These are phyloP conservation scores for Pygoscelis adeliae DNA, from an alignment of 2,113 vertebrate genomes.

Conservation along the genomic window DNA sequence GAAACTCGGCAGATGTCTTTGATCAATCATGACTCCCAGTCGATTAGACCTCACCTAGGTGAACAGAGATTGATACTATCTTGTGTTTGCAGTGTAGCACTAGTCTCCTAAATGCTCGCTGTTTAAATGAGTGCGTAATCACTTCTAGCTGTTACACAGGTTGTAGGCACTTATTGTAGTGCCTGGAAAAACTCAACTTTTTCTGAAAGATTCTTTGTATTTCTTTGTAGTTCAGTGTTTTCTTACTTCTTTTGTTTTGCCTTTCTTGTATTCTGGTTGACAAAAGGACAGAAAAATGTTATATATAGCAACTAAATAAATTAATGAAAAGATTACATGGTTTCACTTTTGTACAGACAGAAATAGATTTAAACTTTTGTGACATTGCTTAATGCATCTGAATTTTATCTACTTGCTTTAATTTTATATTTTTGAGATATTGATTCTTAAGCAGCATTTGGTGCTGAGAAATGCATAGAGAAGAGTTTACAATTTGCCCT, in stretches of 20 bases:
- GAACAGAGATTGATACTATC: slow-evolving; percentile 34
- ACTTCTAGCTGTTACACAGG: background rate
- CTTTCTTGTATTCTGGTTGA: background rate
- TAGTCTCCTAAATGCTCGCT: background rate
- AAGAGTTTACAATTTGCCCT: background rate
- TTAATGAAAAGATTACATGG: background rate
- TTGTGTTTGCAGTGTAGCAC: slow-evolving; percentile 19
- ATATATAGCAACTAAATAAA: background rate
- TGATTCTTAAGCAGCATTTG: background rate
- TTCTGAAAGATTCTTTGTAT: background rate
- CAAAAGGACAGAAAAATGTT: background rate
- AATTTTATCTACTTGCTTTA: background rate
- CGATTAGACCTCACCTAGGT: background rate
- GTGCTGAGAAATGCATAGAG: background rate
- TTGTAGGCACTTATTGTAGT: background rate
- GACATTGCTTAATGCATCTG: background rate
- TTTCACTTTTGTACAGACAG: background rate
- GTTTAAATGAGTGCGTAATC: slow-evolving; percentile 8
- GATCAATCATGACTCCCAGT: slow-evolving; percentile 15
- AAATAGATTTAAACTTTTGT: background rate
- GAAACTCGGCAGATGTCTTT: background rate
- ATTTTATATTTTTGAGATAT: background rate
- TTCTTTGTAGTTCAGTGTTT: background rate
- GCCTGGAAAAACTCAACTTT: background rate
- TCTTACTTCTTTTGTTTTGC: background rate